Base-by-base conservation (phyloP, 2,113 vertebrate species). In the Stegastes partitus region DNA sequence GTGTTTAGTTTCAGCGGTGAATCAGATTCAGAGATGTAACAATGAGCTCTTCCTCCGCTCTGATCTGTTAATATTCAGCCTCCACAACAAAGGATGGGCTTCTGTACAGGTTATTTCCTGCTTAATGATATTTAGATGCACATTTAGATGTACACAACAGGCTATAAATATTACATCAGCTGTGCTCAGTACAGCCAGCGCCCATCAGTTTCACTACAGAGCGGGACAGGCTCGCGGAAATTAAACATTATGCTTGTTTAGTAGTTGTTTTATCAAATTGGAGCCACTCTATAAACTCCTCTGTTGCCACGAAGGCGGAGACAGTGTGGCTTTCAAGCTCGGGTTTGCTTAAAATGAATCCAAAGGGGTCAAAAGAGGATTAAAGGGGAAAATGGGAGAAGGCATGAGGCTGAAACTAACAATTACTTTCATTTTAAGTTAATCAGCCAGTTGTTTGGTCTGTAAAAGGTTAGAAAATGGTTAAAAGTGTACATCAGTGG, bases 71-170 rank as follows among this genome's bases (percentile, higher is more conserved):
- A 61, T 72, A 74, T 78, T 67, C 73, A 25, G 68, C 79, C 78
- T 69, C 44, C 42, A 72, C 74, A 71, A 51, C 80, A 82, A 74
- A 69, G 78, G 77, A 74, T 62, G 66, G 31, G 31, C 31, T 34
- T 34, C 57, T 69, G 49, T 26, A 63, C 78, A 77, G 77, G 81
- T 79, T 65, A 37, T 82, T 90, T 89, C 85, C 87, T 86, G 82
- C 82, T 77, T 74, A 76, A 79, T 85, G 82, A 82, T 69, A 69
- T 84, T 75, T 81, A 84, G 82, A 89, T 83, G 74, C 49, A 64
- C 72, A 72, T 88, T 89, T 84, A 86, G 82, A 90, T 86, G 47
- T 14, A 71, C 73, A 81, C 66, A 79, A 57, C 66, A 72, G 70
- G 65, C 68, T 70, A 39, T 83, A 74, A 83, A 87, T 82, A 73